Evolutionary conservation across 2,113 vertebrate species (phyloP).

Genomic region (Bufo gargarizans): DNA sequence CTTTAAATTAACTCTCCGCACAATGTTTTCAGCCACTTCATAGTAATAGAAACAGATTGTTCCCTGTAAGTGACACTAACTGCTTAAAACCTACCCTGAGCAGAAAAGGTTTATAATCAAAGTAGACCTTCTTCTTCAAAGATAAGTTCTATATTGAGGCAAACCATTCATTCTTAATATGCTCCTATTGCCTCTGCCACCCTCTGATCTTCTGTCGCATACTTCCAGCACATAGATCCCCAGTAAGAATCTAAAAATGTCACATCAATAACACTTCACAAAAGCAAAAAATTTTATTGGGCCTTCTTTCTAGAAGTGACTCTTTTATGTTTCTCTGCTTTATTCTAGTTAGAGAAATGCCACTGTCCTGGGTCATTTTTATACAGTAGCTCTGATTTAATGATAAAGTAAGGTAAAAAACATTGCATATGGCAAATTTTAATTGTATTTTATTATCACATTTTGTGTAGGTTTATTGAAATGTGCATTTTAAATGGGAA

Average conservation of each 20-base stretch:
- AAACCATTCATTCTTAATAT: constrained; percentile 59
- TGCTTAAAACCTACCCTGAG: constrained; percentile 43
- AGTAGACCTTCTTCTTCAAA: constrained; percentile 53
- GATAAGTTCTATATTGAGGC: constrained; percentile 53
- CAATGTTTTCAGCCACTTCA: constrained; percentile 32
- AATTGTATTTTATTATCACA: neutral
- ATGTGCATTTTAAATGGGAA: neutral
- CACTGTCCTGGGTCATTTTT: constrained; percentile 43
- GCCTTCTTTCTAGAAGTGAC: constrained; percentile 47
- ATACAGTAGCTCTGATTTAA: constrained; percentile 41
- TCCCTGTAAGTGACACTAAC: constrained; percentile 45
- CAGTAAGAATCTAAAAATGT: constrained; percentile 58
- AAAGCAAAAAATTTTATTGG: constrained; percentile 49
- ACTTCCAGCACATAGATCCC: constrained; percentile 50
- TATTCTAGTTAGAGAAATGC: constrained; percentile 51
- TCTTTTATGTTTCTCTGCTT: constrained; percentile 52
- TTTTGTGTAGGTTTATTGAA: neutral
- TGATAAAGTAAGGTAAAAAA: constrained; percentile 36
- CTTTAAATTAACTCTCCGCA: constrained; percentile 29
- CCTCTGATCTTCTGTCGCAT: constrained; percentile 58
- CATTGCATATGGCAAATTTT: constrained; percentile 25
- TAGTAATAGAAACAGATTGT: constrained; percentile 23
- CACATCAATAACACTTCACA: constrained; percentile 57
- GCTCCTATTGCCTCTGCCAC: constrained; percentile 53
- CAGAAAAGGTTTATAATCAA: constrained; percentile 57